phyloP scores from a whole-genome alignment of 2,113 vertebrate genomes.

The Rostratula benghalensis region DNA sequence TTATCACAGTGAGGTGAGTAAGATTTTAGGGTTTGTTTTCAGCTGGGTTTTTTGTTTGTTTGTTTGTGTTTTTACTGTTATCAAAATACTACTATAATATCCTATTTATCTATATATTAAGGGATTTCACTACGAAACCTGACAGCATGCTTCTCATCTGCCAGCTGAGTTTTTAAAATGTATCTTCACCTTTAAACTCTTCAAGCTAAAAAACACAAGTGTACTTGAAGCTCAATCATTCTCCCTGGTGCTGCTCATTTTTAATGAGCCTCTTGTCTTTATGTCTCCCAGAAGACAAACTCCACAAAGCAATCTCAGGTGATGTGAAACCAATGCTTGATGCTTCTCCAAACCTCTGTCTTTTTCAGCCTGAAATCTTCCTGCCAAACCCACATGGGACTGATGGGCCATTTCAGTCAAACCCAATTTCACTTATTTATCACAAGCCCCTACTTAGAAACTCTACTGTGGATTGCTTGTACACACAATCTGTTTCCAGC shows the following conservation, averaged over 20 bases:
- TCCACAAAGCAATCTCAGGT: slow-evolving; percentile 83
- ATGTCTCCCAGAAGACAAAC: slow-evolving; percentile 72
- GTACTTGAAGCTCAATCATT: slow-evolving; percentile 73
- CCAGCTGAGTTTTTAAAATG: slow-evolving; percentile 75
- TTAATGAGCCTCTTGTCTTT: slow-evolving; percentile 81
- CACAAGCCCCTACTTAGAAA: slow-evolving; percentile 76
- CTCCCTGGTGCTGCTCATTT: slow-evolving; percentile 74
- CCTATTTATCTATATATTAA: neutral
- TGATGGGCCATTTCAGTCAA: slow-evolving; percentile 80
- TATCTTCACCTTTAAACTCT: slow-evolving; percentile 71
- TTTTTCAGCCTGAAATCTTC: slow-evolving; percentile 77
- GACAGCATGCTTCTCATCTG: slow-evolving; percentile 64
- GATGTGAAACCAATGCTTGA: slow-evolving; percentile 80
- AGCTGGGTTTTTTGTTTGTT: neutral
- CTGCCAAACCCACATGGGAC: slow-evolving; percentile 77
- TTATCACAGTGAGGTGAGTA: neutral
- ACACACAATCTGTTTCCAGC: slow-evolving; percentile 80
- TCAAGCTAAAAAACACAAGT: slow-evolving; percentile 72
- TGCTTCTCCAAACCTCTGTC: slow-evolving; percentile 68
- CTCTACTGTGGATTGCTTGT: slow-evolving; percentile 79
- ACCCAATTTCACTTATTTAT: slow-evolving; percentile 83
- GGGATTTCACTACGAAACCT: slow-evolving; percentile 45
- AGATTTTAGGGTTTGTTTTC: neutral
- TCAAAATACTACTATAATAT: neutral
- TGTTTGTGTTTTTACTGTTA: neutral